These are phyloP conservation scores for Cyprinodon brontotheroides DNA, from an alignment of 2,113 vertebrate species.

Conservation along the genomic window DNA sequence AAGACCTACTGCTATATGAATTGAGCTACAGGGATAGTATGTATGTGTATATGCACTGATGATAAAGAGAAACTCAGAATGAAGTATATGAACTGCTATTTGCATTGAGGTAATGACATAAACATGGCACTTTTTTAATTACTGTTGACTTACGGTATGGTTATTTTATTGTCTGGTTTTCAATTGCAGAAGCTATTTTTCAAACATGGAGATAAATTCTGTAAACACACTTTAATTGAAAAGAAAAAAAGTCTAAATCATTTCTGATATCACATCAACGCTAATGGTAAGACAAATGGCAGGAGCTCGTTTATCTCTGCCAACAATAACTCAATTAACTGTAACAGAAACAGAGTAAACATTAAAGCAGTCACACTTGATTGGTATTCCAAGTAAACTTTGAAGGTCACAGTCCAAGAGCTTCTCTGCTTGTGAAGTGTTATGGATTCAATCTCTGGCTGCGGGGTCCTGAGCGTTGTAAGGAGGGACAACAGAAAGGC, in stretches of 20 bases:
- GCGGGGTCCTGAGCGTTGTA: constrained; percentile 41
- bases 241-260: constrained; percentile 57
- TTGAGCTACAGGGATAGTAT: constrained; percentile 55
- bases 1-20: constrained; percentile 48
- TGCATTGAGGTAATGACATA: constrained; percentile 71
- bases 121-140: constrained; percentile 73
- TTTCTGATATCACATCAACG: constrained; percentile 52
- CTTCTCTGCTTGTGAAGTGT: constrained; percentile 39
- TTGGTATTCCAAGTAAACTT: constrained; percentile 50
- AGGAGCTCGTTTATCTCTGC: constrained; percentile 42
- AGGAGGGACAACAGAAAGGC: constrained; percentile 32
- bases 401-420: constrained; percentile 64
- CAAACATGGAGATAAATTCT: constrained; percentile 48
- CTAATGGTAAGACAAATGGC: constrained; percentile 60
- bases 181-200: constrained; percentile 66
- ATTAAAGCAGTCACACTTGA: constrained; percentile 38
- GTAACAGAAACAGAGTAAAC: constrained; percentile 37
- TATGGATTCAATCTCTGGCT: constrained; percentile 51
- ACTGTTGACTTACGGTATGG: constrained; percentile 59
- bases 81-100: constrained; percentile 71
- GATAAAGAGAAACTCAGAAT: constrained; percentile 65
- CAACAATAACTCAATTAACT: constrained; percentile 60
- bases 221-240: constrained; percentile 69
- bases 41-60: constrained; percentile 58
- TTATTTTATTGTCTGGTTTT: constrained; percentile 68